Base-by-base conservation (phyloP, 2,113 vertebrate species). In the Mugil cephalus region DNA sequence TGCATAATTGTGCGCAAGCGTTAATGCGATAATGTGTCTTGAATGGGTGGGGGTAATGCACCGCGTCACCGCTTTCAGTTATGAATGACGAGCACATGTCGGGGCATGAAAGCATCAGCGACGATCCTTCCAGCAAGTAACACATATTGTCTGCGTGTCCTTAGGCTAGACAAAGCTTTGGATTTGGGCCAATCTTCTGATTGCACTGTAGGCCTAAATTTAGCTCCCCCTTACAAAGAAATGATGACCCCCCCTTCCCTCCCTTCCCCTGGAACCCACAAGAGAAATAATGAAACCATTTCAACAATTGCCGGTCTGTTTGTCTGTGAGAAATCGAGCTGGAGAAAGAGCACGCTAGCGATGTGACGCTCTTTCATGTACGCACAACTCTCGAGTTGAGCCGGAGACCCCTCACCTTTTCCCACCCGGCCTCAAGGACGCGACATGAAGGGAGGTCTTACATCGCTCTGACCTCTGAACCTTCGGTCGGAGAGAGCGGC, bases 231-330 rank as follows among this genome's bases (percentile, higher is more conserved):
- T 48, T 19, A 18, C 14, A 50, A 59, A 43, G n/a, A 30, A 69
- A 78, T 42, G 36, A 63, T 65, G 79, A 84, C 68, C 74, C 5
- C 38, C n/a, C n/a, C n/a, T n/a, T n/a, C n/a, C n/a, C n/a, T n/a
- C n/a, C n/a, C n/a, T n/a, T n/a, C n/a, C n/a, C 47, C 40, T 46
- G 40, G 8, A 71, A 43, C 61, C 69, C 54, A 45, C 48, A 42
- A 64, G 38, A 77, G 61, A 80, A 77, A 79, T 71, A 74, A 60
- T 61, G 13, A 62, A 75, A 78, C 13, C 0, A 50, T 70, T 80
- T 74, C 14, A 84, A 84, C 87, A 89, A 85, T 80, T 73, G 68
- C 50, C 48, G 35, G 56, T 85, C 69, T 89, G 65, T 90, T 82
- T 79, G 45, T 65, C 63, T 70, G 59, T 83, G 77, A 82, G 77